phyloP scores from a whole-genome alignment of 2,113 vertebrate genomes.

The Scartelaos histophorus region DNA sequence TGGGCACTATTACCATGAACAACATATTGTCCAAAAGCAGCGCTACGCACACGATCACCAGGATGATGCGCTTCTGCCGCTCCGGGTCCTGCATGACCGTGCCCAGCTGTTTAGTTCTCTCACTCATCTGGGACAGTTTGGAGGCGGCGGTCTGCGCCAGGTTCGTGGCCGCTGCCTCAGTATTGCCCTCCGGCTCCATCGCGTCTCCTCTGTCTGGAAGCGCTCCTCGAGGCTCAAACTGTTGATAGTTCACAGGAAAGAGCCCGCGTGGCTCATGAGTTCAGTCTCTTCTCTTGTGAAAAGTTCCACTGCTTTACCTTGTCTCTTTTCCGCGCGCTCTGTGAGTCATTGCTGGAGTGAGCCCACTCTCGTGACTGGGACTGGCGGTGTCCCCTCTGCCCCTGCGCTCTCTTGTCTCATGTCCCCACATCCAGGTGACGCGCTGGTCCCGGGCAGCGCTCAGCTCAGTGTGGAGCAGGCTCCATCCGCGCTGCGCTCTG shows the following conservation, averaged over 20 bases:
- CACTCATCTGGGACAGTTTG: slow-evolving; percentile 86
- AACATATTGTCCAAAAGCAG: slow-evolving; percentile 98
- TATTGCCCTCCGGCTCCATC: slow-evolving; percentile 73
- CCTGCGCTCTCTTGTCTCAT: slow-evolving; percentile 71
- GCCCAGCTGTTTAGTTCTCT: slow-evolving; percentile 85
- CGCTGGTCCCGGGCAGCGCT: slow-evolving; percentile 40
- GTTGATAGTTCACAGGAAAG: slow-evolving; percentile 39
- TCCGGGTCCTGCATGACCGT: slow-evolving; percentile 83
- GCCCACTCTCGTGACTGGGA: slow-evolving; percentile 58
- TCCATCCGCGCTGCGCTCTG: slow-evolving; percentile 33
- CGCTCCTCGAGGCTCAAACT: slow-evolving; percentile 28
- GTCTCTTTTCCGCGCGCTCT: slow-evolving; percentile 40
- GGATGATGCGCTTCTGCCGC: slow-evolving; percentile 85
- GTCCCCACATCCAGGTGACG: slow-evolving; percentile 65
- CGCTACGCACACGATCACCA: slow-evolving; percentile 89
- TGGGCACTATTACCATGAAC: slow-evolving; percentile 98
- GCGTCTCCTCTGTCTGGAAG: slow-evolving; percentile 33
- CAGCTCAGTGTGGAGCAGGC: slow-evolving; percentile 24
- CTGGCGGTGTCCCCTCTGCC: slow-evolving; percentile 60
- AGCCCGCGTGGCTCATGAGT: slow-evolving; percentile 53
- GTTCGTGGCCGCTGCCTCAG: slow-evolving; percentile 47
- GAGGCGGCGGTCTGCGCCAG: slow-evolving; percentile 82
- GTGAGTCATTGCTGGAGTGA: slow-evolving; percentile 68
- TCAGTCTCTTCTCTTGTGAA: slow-evolving; percentile 25
- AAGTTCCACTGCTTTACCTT: slow-evolving; percentile 69